These are phyloP conservation scores for Betta splendens DNA, from an alignment of 2,797 vertebrate genomes.

Conservation along the genomic window DNA sequence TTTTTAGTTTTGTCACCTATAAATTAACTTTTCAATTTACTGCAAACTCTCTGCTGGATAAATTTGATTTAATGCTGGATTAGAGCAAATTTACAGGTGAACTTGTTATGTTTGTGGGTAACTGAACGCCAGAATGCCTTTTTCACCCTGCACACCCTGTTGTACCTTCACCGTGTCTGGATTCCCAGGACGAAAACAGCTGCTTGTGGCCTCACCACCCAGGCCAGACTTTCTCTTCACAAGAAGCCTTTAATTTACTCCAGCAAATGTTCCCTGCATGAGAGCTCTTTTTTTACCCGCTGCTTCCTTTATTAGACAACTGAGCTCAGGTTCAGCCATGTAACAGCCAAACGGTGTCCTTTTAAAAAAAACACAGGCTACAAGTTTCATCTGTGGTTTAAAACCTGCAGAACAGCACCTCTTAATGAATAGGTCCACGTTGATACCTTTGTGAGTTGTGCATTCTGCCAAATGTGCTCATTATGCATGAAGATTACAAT, in stretches of 20 bases:
- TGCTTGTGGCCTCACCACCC: constrained; percentile 68
- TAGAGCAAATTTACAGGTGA: constrained; percentile 53
- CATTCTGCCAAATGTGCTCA: not conserved
- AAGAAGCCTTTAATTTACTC: constrained; percentile 67
- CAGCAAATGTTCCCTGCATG: constrained; percentile 37
- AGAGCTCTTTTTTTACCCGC: constrained; percentile 41
- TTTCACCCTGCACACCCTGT: not conserved
- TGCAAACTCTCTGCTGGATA: too few relatives aligned
- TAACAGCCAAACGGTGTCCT: constrained; percentile 10
- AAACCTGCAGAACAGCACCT: constrained; percentile 27
- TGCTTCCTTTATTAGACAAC: constrained; percentile 40
- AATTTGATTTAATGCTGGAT: too few relatives aligned
- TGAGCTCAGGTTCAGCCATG: constrained; percentile 29
- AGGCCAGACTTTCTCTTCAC: constrained; percentile 70
- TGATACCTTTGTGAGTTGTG: too few relatives aligned
- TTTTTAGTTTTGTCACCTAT: not conserved
- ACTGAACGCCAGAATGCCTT: too few relatives aligned
- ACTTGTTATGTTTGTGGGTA: too few relatives aligned
- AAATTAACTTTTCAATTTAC: too few relatives aligned
- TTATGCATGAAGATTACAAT: not conserved
- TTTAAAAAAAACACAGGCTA: constrained; percentile 26
- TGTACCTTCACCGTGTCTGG: constrained; percentile 52
- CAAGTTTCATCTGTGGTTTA: constrained; percentile 38
- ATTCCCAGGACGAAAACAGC: constrained; percentile 75
- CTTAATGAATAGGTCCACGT: too few relatives aligned